Percentiles rank a stretch among this genome's conserved stretches.
Conservation (phyloP, 2,797 vertebrate genomes). For the Hafferia zeledoni region DNA sequence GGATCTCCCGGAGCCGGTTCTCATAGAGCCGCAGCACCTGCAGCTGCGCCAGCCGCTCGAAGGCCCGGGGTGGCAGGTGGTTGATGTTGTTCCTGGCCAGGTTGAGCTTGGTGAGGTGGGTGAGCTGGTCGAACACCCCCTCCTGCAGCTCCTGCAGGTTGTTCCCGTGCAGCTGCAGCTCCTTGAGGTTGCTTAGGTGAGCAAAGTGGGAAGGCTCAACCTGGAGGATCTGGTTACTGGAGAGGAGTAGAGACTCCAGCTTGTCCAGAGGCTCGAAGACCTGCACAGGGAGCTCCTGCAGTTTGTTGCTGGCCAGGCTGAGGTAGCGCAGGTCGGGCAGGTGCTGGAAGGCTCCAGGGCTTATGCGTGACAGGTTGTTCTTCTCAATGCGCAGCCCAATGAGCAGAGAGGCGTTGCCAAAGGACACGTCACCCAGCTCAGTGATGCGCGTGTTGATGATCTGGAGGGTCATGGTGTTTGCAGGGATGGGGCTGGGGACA, state of each 20-base stretch:
- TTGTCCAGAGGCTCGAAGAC: constrained; percentile 74
- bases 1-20: constrained; percentile 84
- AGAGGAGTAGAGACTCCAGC: constrained; percentile 79
- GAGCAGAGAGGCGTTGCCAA: constrained; percentile 76
- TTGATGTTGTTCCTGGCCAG: constrained; percentile 85
- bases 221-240: constrained; percentile 76
- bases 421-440: constrained; percentile 57
- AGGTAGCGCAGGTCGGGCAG: constrained; percentile 79
- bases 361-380: constrained; percentile 76
- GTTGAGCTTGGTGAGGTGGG: constrained; percentile 78
- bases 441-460: constrained; percentile 75
- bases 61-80: constrained; percentile 74
- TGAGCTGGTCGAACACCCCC: constrained; percentile 81
- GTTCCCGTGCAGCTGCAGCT: constrained; percentile 82
- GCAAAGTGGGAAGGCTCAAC: constrained; percentile 73
- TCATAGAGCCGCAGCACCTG: constrained; percentile 83
- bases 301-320: constrained; percentile 78
- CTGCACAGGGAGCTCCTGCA: constrained; percentile 70
- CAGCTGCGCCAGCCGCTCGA: constrained; percentile 82
- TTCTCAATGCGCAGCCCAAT: constrained; percentile 80
- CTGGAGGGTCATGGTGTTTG: constrained; percentile 78
- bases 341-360: constrained; percentile 81
- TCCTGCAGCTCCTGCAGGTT: constrained; percentile 76
- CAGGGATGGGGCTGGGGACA: constrained; percentile 74
- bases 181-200: constrained; percentile 79